Evolutionary conservation across 2,113 vertebrate genomes (phyloP), one percentile per base, ranked within the genome.

Genomic region (Microtus ochrogaster): DNA sequence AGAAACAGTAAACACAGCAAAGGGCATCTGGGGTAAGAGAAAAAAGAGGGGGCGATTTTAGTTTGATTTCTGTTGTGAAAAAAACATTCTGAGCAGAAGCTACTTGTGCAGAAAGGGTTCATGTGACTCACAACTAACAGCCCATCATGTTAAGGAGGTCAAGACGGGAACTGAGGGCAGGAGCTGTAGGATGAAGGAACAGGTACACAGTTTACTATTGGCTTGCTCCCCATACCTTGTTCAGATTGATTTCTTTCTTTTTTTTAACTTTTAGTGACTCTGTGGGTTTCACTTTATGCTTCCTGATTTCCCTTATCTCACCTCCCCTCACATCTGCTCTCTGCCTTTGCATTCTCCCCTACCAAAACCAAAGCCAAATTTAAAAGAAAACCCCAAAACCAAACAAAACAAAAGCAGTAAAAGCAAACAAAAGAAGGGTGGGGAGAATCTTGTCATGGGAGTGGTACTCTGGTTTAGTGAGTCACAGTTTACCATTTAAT

Each of bases 1-100:
- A 90, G 61, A 97, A 97, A 95, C 55, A 94, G 91, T 55, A 97
- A 79, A 81, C 72, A 92, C 22, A 77, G 72, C 79, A 91, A 94
- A 97, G 92, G 90, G 61, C 90, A 79, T 91, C 66, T 91, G 92
- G 95, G 92, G 97, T 91, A 90, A 96, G 36, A 36, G 73, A 72
- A 24, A 41, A 85, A 16, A 72, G 7, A 74, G 6, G 4, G 33
- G 28, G 3, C 6, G 1, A 17, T 79, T 4, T 79, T 21, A 79
- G 47, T 79, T 52, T 36, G 8, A 30, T 33, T 33, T 79, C 77
- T 79, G 47, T 52, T 79, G 76, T 49, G 47, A 78, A 33, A 52
- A 78, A 78, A 52, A 77, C 28, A 30, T 78, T 33, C 28, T 78
- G 30, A 79, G 16, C 77, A 52, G 16, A 78, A 52, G 30, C 47